These are phyloP conservation scores for Lophochroa leadbeateri DNA, from an alignment of 2,113 vertebrate genomes.

Conservation along the genomic window DNA sequence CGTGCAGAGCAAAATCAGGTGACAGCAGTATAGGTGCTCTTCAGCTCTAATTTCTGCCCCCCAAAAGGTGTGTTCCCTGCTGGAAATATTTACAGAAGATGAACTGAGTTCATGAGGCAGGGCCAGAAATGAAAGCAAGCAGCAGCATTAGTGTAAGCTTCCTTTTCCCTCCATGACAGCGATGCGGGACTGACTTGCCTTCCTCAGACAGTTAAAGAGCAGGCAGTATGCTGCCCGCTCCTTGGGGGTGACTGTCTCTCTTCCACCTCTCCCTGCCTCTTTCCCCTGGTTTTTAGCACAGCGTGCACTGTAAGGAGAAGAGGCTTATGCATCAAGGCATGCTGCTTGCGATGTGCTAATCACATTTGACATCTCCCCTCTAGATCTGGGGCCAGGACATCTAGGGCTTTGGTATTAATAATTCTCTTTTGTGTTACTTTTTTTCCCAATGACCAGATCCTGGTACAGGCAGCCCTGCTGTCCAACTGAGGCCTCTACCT, in stretches of 20 bases:
- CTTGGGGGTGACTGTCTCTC: not conserved
- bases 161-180: too few relatives aligned
- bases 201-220: not conserved
- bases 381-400: not conserved
- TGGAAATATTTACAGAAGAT: too few relatives aligned
- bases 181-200: too few relatives aligned
- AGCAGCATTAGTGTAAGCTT: too few relatives aligned
- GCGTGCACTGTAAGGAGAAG: not conserved
- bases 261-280: not conserved
- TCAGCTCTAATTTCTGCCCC: too few relatives aligned
- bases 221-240: not conserved
- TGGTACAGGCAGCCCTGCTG: not conserved
- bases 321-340: not conserved
- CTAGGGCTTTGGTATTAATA: not conserved
- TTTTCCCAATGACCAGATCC: not conserved
- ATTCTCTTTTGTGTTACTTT: not conserved
- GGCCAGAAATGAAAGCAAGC: too few relatives aligned
- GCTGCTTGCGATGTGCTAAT: not conserved
- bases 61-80: too few relatives aligned
- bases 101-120: too few relatives aligned
- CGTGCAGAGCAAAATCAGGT: too few relatives aligned
- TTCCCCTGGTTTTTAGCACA: not conserved
- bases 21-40: too few relatives aligned
- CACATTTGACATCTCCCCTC: not conserved
- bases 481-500: constrained; percentile 12